Evolutionary conservation across 1,140 invertebrate genomes (phyloP).

Genomic region (Trialeurodes vaporariorum): DNA sequence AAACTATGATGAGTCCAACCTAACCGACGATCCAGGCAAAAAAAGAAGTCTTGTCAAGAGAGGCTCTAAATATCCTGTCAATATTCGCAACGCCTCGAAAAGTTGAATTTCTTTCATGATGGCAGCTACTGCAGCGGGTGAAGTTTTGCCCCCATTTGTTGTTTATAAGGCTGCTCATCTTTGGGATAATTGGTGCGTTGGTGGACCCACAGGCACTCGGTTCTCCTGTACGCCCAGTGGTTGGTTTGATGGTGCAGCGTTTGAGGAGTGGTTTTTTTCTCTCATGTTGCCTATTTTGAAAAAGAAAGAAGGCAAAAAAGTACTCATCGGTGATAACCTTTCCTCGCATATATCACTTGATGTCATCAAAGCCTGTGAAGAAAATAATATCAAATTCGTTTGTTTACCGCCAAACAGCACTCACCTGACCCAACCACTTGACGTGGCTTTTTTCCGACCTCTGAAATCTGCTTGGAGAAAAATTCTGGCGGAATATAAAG

Average conservation of each 20-base stretch:
- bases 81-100: constrained; percentile 11
- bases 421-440: constrained; percentile 36
- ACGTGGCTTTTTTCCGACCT: constrained; percentile 34
- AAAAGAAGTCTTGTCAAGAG: constrained; percentile 8
- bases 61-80: constrained; percentile 12
- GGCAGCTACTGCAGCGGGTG: constrained; percentile 10
- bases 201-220: constrained; percentile 24
- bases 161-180: constrained; percentile 32
- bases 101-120: constrained; percentile 13
- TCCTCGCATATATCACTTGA: constrained; percentile 33
- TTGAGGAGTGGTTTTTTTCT: constrained; percentile 32
- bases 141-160: constrained; percentile 26
- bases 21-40: constrained; percentile 30
- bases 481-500: constrained; percentile 29
- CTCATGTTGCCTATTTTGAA: constrained; percentile 23
- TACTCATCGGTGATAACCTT: constrained; percentile 33
- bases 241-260: constrained; percentile 27
- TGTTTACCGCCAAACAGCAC: constrained; percentile 34
- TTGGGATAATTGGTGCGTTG: constrained; percentile 28
- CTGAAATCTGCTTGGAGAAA: constrained; percentile 33
- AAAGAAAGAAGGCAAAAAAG: constrained; percentile 16
- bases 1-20: constrained; percentile 36
- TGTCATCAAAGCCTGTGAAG: constrained; percentile 27
- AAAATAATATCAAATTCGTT: constrained; percentile 33
- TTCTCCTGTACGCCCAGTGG: constrained; percentile 30